phyloP scores from a whole-genome alignment of 2,797 vertebrate genomes.

The Acipenser ruthenus region DNA sequence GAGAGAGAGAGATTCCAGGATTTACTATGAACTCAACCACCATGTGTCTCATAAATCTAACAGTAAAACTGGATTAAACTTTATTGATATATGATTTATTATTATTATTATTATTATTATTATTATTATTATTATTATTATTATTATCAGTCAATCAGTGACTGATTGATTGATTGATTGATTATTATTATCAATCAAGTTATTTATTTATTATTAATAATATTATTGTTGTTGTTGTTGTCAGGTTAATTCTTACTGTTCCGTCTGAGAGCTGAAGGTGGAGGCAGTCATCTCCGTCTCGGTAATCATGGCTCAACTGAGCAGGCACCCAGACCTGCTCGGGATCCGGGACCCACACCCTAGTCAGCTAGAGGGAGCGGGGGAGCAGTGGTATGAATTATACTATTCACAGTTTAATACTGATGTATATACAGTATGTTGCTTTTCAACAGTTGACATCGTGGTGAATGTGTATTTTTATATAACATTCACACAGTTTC shows the following conservation, averaged over 20 bases:
- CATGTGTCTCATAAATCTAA: no score
- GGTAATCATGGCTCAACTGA: conserved; percentile 51
- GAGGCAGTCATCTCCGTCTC: conserved; percentile 45
- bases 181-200: no score
- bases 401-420: background rate
- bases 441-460: background rate
- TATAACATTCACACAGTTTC: no score
- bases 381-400: conserved; percentile 1
- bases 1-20: background rate
- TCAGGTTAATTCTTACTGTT: conserved; percentile 38
- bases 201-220: no score
- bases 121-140: no score
- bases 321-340: conserved; percentile 62
- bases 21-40: background rate
- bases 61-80: no score
- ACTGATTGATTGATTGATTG: no score
- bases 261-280: conserved; percentile 51
- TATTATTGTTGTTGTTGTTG: no score
- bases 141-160: no score
- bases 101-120: no score
- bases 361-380: conserved; percentile 17
- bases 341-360: conserved; percentile 65
- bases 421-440: background rate
- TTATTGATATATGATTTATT: no score
- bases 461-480: no score